These are phyloP conservation scores for Pseudois nayaur DNA, from an alignment of 2,113 vertebrate genomes.

Conservation along the genomic window DNA sequence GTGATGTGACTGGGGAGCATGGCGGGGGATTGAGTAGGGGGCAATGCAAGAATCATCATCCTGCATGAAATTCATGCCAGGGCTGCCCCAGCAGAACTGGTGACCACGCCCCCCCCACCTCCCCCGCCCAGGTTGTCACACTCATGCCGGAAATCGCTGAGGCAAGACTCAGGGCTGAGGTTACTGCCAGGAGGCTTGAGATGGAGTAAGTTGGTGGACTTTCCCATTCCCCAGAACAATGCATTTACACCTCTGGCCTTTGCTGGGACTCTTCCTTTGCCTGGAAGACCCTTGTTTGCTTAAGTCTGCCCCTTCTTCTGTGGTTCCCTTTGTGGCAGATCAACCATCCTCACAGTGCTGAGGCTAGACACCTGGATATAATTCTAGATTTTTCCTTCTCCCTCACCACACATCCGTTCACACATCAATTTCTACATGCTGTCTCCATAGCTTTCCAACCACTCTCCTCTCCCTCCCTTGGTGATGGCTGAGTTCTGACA, in stretches of 20 bases:
- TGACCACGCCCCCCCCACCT: accelerated
- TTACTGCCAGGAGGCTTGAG: background rate
- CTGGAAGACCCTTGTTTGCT: background rate
- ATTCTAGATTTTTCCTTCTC: background rate
- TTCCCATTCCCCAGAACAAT: background rate
- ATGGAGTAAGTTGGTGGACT: background rate
- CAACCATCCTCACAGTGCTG: background rate
- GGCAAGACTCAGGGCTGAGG: background rate
- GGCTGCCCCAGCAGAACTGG: background rate
- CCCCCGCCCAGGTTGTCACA: background rate
- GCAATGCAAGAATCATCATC: background rate
- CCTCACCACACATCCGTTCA: background rate
- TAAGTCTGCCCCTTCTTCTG: background rate
- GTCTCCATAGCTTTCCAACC: background rate
- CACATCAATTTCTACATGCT: background rate
- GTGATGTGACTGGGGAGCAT: accelerated
- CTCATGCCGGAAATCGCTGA: background rate
- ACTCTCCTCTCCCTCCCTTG: background rate
- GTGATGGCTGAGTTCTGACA: background rate
- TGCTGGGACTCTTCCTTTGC: background rate
- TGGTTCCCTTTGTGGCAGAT: background rate
- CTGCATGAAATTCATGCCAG: background rate
- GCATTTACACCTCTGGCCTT: background rate
- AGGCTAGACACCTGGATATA: background rate
- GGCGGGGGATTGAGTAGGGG: background rate